Percentiles rank a stretch among this genome's conserved stretches.
Conservation (phyloP, 2,113 vertebrate species). For the Colossoma macropomum region DNA sequence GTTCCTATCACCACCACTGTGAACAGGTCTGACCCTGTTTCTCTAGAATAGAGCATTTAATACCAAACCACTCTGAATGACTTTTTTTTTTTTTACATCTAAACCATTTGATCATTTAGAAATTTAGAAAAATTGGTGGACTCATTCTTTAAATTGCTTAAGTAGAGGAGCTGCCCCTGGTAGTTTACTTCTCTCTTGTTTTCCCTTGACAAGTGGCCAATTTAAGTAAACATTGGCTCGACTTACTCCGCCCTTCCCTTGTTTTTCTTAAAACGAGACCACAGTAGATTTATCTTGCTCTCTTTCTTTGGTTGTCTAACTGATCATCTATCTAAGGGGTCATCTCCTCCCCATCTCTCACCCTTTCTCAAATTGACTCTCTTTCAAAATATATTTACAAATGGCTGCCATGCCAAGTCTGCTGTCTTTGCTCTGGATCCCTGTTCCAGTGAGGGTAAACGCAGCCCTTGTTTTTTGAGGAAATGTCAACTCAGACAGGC, state of each 20-base stretch:
- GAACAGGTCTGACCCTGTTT: too few species aligned
- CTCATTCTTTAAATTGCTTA: too few species aligned
- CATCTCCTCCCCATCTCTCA: neutral
- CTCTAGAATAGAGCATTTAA: too few species aligned
- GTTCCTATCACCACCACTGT: too few species aligned
- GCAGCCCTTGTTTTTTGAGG: neutral
- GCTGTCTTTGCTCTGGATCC: neutral
- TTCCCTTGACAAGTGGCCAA: neutral
- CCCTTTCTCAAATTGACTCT: neutral
- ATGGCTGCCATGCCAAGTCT: neutral
- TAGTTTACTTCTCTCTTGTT: neutral
- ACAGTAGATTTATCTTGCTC: neutral
- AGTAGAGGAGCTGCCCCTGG: too few species aligned
- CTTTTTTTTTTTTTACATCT: too few species aligned
- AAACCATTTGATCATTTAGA: too few species aligned
- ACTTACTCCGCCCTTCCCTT: neutral
- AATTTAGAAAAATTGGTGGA: too few species aligned
- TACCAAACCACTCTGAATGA: too few species aligned
- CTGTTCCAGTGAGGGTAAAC: neutral
- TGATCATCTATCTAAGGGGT: neutral
- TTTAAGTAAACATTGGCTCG: neutral
- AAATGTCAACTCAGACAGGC: conserved; percentile 4
- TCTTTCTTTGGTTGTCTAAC: neutral
- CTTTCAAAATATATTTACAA: neutral
- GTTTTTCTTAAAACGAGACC: neutral